Base-by-base conservation (phyloP, 2,888 invertebrate species). In the Pelosia muscerda region DNA sequence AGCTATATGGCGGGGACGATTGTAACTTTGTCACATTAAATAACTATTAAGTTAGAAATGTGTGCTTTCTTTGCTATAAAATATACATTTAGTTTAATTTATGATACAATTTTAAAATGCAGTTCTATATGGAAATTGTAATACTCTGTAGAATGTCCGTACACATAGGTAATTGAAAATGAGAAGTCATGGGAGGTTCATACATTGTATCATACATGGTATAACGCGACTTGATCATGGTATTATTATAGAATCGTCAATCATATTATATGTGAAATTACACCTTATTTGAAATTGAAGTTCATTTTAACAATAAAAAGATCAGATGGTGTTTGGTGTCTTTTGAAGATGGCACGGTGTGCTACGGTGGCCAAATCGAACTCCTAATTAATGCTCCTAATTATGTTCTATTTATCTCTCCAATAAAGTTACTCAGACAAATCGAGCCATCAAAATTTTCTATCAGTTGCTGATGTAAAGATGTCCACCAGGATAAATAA, bases 1-100 rank as follows among this genome's bases (percentile, higher is more conserved):
- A 77, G 82, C 79, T 79, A 77, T 82, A 75, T 79, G 84, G 80
- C 84, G 77, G 79, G 81, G 81, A 83, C 77, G 84, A 78, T 85
- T 83, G 86, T 86, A 83, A 86, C 82, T 85, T 88, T 87, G 87
- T 86, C 86, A 85, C 86, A 84, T 89, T 88, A 88, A 90, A 89
- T 86, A 82, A 82, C 82, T 83, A 86, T 90, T 86, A 88, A 86
- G 83, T 78, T 74, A 77, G 76, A 85, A 82, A 85, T 82, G 82
- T 79, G 78, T 83, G 79, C 82, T 82, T 83, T 81, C 71, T 54
- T 76, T 69, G 73, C 78, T 79, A 82, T 87, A 85, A 88, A 87
- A 86, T 86, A 78, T 66, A 82, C 79, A 85, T 85, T 79, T 72
- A 28, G 62, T 23, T 78, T 84, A 82, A 85, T 88, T 87, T 89